A percentile compares a stretch with the other conserved stretches of the same genome.
These are phyloP conservation scores for Dinocampus coccinellae DNA, from an alignment of 2,888 invertebrate species.

Conservation along the genomic window DNA sequence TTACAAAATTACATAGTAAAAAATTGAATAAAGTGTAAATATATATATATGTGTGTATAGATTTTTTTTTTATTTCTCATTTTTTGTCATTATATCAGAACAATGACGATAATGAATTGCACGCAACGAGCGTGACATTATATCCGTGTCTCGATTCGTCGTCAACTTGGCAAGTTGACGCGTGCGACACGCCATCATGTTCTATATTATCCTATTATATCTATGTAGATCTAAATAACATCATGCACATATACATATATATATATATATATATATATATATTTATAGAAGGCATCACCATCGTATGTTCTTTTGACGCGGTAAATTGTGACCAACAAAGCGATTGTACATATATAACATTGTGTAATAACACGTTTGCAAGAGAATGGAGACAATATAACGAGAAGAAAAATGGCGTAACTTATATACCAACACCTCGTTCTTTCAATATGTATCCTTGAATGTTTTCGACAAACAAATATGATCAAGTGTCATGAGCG, in stretches of 20 bases:
- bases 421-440: too few species aligned
- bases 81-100: not conserved
- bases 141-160: not conserved
- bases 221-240: too few species aligned
- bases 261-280: not conserved
- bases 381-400: slow-evolving; percentile 36
- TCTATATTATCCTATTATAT: slow-evolving; percentile 13
- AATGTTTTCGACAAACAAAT: slow-evolving; percentile 13
- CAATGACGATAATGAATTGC: not conserved
- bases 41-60: too few species aligned
- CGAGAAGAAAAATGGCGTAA: slow-evolving; percentile 16
- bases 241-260: not conserved
- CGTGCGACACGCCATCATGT: slow-evolving; percentile 56
- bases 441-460: not conserved
- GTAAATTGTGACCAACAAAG: slow-evolving; percentile 53
- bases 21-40: not conserved
- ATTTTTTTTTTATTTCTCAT: not conserved
- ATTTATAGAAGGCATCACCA: slow-evolving; percentile 25
- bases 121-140: slow-evolving; percentile 13
- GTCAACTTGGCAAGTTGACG: slow-evolving; percentile 34
- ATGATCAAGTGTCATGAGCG: slow-evolving; percentile 11
- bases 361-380: slow-evolving; percentile 18
- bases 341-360: slow-evolving; percentile 38
- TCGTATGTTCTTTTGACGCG: slow-evolving; percentile 52
- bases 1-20: not conserved